Percentiles rank a stretch among this genome's conserved stretches.
These are phyloP conservation scores for Deilephila porcellus DNA, from an alignment of 2,888 invertebrate species.

Conservation along the genomic window DNA sequence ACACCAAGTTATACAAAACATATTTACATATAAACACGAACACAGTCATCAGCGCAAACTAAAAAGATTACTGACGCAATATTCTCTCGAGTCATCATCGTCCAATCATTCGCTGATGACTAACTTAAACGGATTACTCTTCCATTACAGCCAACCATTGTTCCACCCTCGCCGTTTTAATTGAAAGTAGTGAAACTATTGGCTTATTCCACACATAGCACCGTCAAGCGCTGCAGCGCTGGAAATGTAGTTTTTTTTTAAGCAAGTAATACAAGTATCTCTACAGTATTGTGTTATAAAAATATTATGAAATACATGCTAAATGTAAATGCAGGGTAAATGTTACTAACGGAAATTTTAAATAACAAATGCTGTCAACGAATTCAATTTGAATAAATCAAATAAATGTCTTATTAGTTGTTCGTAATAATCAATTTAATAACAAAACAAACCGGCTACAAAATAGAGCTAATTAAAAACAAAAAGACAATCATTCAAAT, in stretches of 20 bases:
- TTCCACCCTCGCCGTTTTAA: slow-evolving; percentile 57
- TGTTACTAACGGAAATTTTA: no score
- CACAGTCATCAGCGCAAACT: slow-evolving; percentile 42
- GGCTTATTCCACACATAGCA: slow-evolving; percentile 38
- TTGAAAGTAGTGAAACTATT: slow-evolving; percentile 70
- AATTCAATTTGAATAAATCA: no score
- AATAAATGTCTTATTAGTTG: not conserved
- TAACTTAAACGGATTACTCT: slow-evolving; percentile 65
- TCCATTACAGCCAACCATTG: slow-evolving; percentile 59
- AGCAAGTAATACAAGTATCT: no score
- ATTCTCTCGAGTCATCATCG: slow-evolving; percentile 66
- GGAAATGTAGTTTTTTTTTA: not conserved
- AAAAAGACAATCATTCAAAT: not conserved
- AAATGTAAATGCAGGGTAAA: no score
- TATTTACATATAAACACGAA: not conserved
- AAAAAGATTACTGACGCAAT: slow-evolving; percentile 67
- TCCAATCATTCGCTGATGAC: slow-evolving; percentile 71
- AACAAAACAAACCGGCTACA: not conserved
- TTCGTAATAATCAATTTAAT: not conserved
- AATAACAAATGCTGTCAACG: no score
- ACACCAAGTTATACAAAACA: not conserved
- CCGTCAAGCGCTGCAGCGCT: slow-evolving; percentile 43
- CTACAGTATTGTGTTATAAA: no score
- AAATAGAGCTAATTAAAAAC: not conserved
- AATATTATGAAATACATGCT: no score